phyloP scores from a whole-genome alignment of 2,113 vertebrate species.

The Tylochromis polylepis region DNA sequence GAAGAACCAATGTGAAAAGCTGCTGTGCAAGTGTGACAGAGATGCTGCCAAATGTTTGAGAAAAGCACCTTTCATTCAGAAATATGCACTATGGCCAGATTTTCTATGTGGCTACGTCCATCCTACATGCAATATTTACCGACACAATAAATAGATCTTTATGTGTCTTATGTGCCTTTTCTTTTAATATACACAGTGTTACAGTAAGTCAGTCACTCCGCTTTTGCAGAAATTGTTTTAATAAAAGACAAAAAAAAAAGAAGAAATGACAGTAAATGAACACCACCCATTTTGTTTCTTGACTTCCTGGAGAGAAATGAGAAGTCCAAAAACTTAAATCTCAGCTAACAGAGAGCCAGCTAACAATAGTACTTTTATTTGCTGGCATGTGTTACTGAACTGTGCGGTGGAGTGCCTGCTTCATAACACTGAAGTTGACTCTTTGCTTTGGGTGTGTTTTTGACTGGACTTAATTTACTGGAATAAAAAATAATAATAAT shows the following conservation, averaged over 20 bases:
- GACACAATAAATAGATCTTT: not conserved
- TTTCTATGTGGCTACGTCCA: conserved; percentile 76
- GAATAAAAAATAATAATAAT: not conserved
- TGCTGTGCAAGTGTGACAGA: conserved; percentile 85
- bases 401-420: conserved; percentile 46
- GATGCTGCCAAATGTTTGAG: conserved; percentile 80
- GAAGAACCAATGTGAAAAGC: conserved; percentile 79
- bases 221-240: not conserved
- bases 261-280: rapidly evolving
- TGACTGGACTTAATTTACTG: not conserved
- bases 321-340: not conserved
- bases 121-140: conserved; percentile 78
- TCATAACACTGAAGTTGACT: conserved; percentile 75
- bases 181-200: not conserved
- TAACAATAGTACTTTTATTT: not conserved
- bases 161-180: not conserved
- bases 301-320: not conserved
- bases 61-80: conserved; percentile 71
- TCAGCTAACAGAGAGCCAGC: too few species aligned
- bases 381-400: not conserved
- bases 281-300: not conserved
- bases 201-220: not conserved
- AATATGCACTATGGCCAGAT: conserved; percentile 77
- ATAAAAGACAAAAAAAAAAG: not conserved
- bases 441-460: conserved; percentile 55